These are phyloP conservation scores for Mycalesis mineus DNA, from an alignment of 2,888 invertebrate genomes.

Conservation along the genomic window DNA sequence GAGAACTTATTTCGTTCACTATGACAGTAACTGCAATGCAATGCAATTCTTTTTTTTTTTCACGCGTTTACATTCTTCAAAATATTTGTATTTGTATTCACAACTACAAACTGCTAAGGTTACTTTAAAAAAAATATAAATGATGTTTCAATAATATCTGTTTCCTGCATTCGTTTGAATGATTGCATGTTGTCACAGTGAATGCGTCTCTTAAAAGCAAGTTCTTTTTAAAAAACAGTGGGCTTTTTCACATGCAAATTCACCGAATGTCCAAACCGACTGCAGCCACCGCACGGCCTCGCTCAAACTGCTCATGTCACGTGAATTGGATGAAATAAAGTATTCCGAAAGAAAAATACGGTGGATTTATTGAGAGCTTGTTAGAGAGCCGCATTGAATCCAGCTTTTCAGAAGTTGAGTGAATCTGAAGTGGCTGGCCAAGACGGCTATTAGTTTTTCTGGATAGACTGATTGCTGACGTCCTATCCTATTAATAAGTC, in stretches of 20 bases:
- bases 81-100: no score
- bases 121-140: no score
- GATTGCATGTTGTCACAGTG: no score
- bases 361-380: conserved; percentile 2
- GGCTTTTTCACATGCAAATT: conserved; percentile 32
- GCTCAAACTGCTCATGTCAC: conserved; percentile 7
- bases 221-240: not conserved
- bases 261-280: conserved; percentile 22
- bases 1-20: no score
- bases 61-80: no score
- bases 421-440: not conserved
- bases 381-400: not conserved
- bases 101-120: no score
- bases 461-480: not conserved
- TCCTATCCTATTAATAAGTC: no score
- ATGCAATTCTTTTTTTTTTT: no score
- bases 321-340: conserved; percentile 4
- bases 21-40: no score
- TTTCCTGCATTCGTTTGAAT: no score
- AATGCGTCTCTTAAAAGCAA: not conserved
- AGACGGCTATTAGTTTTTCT: not conserved
- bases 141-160: no score
- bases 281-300: conserved; percentile 11
- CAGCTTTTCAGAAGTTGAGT: not conserved
- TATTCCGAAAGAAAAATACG: conserved; percentile 4